Conservation (phyloP, 2,888 invertebrate genomes). For the Apotomis turbidana region DNA sequence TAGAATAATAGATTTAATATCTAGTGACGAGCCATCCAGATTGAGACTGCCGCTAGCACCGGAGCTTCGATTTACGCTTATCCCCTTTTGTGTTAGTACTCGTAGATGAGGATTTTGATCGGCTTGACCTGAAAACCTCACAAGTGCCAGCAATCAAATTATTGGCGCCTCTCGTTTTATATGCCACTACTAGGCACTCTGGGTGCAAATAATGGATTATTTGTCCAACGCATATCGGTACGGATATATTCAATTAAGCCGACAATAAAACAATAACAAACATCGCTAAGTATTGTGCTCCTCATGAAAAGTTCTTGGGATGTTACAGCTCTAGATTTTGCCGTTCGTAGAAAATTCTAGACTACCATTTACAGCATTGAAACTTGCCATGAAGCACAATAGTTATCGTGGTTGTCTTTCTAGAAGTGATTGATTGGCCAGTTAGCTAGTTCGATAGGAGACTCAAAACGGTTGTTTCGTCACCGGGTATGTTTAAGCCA, state of each 20-base stretch:
- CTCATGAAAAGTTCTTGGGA: too few species aligned
- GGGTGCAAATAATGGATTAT: too few species aligned
- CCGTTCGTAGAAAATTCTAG: too few species aligned
- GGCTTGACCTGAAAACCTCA: not conserved
- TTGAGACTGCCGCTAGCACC: not conserved
- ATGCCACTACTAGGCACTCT: too few species aligned
- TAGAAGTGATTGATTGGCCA: not conserved
- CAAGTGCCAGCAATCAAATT: not conserved
- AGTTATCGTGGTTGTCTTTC: not conserved
- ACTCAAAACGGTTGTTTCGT: conserved; percentile 1
- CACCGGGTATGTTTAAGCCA: conserved; percentile 12
- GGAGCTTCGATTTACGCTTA: not conserved
- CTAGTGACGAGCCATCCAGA: not conserved
- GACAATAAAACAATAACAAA: not conserved
- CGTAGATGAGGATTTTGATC: not conserved
- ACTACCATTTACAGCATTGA: too few species aligned
- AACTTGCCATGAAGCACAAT: too few species aligned
- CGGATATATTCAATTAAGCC: not conserved
- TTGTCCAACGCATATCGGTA: too few species aligned
- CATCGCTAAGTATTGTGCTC: too few species aligned
- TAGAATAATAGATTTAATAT: conserved; percentile 10
- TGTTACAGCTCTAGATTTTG: too few species aligned
- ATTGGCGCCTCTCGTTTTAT: too few species aligned
- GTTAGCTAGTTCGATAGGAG: not conserved
- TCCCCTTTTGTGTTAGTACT: not conserved